Percentiles rank a stretch among this genome's conserved stretches.
Conservation (phyloP, 2,888 invertebrate genomes). For the Hartigia nigra region DNA sequence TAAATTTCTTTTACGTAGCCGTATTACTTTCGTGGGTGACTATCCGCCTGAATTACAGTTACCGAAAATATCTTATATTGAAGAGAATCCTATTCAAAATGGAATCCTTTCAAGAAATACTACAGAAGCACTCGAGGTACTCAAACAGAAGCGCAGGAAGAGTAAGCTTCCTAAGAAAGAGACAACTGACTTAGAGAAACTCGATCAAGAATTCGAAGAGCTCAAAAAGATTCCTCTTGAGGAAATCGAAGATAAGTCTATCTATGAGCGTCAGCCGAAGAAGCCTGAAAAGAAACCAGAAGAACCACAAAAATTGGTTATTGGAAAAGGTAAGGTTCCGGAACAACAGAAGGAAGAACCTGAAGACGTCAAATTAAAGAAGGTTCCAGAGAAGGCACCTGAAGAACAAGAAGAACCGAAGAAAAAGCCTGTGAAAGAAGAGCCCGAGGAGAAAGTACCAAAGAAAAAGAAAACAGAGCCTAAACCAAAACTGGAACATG, state of each 20-base stretch:
- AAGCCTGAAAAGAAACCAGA: conserved; percentile 55
- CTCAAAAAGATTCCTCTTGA: conserved; percentile 62
- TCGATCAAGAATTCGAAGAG: conserved; percentile 68
- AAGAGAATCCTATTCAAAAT: conserved; percentile 69
- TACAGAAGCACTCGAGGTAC: conserved; percentile 75
- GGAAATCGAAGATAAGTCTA: conserved; percentile 56
- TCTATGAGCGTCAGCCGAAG: conserved; percentile 58
- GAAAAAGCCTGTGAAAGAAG: conserved; percentile 44
- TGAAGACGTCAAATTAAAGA: conserved; percentile 61
- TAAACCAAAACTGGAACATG: conserved; percentile 47
- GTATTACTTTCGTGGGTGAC: conserved; percentile 72
- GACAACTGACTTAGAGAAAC: conserved; percentile 71
- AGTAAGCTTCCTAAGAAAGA: conserved; percentile 70
- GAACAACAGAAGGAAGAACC: conserved; percentile 49
- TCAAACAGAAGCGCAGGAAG: conserved; percentile 72
- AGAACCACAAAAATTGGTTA: conserved; percentile 47
- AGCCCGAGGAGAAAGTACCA: conserved; percentile 45
- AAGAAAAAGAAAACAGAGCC: conserved; percentile 49
- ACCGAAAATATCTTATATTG: conserved; percentile 68
- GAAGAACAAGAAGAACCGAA: conserved; percentile 54
- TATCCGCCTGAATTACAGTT: conserved; percentile 73
- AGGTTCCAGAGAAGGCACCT: conserved; percentile 54
- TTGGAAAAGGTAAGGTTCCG: conserved; percentile 51
- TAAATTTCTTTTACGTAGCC: conserved; percentile 77
- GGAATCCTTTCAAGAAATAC: conserved; percentile 79